phyloP scores from a whole-genome alignment of 2,797 vertebrate genomes.

The Falco cherrug region DNA sequence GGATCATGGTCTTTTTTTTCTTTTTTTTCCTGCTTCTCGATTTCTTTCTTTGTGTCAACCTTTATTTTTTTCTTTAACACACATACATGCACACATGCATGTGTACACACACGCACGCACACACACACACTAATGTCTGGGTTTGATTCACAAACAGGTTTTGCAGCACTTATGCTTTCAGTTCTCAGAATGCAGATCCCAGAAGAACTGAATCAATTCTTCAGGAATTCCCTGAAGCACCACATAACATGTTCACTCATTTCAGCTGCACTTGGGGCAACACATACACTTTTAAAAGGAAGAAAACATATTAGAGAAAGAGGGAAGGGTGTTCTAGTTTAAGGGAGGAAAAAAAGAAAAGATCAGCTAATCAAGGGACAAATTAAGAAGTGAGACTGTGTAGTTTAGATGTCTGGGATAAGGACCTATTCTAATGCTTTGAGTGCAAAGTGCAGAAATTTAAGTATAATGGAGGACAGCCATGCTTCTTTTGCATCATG shows the following conservation, averaged over 20 bases:
- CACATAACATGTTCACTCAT: slow-evolving; percentile 30
- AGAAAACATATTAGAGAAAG: neutral
- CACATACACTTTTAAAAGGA: slow-evolving; percentile 39
- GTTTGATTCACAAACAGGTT: slow-evolving; percentile 66
- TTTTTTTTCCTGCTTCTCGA: neutral
- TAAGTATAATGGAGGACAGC: neutral
- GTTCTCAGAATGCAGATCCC: slow-evolving; percentile 61
- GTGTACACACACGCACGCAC: too few relatives aligned
- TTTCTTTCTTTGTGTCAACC: slow-evolving; percentile 19
- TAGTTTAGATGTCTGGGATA: neutral
- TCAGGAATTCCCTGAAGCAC: slow-evolving; percentile 54
- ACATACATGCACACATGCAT: too few relatives aligned
- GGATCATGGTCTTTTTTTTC: neutral
- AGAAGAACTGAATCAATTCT: slow-evolving; percentile 57
- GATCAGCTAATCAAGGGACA: neutral
- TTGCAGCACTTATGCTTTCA: slow-evolving; percentile 14
- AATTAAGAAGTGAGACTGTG: slow-evolving; percentile 2
- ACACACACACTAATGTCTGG: neutral
- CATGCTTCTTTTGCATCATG: neutral
- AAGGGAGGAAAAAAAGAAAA: neutral
- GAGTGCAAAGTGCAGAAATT: neutral
- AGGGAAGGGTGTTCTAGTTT: slow-evolving; percentile 8
- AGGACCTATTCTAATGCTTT: neutral
- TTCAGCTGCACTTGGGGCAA: slow-evolving; percentile 36
- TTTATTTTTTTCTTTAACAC: neutral